Evolutionary conservation across 35 echinoderm and acorn worm species (phyloP), one percentile per base, ranked within the genome.

Genomic region (Hemicentrotus pulcherrimus): DNA sequence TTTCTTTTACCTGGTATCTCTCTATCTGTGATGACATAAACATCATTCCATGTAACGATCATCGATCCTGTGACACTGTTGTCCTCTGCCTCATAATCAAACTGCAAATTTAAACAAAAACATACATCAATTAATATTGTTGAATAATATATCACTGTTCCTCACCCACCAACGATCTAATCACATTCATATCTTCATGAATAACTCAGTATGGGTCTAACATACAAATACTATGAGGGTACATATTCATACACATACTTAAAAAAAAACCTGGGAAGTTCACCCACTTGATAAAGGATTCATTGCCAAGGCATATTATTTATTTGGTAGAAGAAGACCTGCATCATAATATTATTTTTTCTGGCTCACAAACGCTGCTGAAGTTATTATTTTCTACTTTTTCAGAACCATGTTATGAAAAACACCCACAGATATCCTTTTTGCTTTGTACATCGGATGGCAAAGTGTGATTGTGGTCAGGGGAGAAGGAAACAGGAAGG

Each of bases 1-100:
- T 89, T 89, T 33, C 31, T 89, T 22, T 89, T 90, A 90, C 88
- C 88, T 90, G 88, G 88, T 47, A 90, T 90, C 32, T 33, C 88
- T 90, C 2, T 16, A 90, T 33, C 32, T 16, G 32, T 90, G 32
- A 90, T 41, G 32, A 90, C 32, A 90, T 45, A 47, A 8, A 35
- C 48, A 15, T 52, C 28, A 47, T 61, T 91, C 96, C 96, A 96
- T 4, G 12, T 11, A 35, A 96, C 86, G 19, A 58, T 92, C 58
- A 96, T 86, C 32, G 47, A 31, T 15, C 94, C 96, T n/a, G 86
- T 47, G 4, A 96, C 35, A 78, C 88, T 94, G 48, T 92, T 95
- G 30, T 19, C 61, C 9, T 31, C 94, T 14, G 94, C 9, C 13
- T 47, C 31, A 33, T 96, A 96, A 2, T 91, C 50, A 96, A 91